Conservation (phyloP, 2,113 vertebrate genomes). For the Gavialis gangeticus region DNA sequence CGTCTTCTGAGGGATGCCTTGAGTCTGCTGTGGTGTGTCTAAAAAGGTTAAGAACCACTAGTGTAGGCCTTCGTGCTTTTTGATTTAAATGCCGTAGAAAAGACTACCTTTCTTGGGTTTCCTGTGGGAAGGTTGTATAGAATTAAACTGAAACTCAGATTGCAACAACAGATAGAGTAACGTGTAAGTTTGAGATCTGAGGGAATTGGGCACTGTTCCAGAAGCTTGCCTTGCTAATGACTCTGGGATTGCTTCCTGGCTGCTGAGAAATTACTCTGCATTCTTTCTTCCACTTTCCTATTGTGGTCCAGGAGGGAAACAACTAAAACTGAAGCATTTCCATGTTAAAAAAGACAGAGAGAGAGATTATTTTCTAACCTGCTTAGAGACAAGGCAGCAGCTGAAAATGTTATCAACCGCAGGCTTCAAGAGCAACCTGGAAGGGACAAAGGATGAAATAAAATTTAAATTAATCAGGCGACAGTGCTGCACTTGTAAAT, state of each 20-base stretch:
- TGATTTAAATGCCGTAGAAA: background rate
- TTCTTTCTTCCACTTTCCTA: background rate
- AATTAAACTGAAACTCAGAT: background rate
- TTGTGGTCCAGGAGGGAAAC: background rate
- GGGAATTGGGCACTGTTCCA: background rate
- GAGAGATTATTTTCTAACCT: background rate
- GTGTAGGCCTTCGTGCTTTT: background rate
- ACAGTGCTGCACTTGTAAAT: background rate
- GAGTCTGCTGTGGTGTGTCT: too few species aligned
- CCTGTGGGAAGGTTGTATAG: background rate
- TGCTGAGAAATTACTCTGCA: background rate
- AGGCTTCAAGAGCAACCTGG: background rate
- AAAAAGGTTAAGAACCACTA: background rate
- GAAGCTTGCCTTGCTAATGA: accelerated
- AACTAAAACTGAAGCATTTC: background rate
- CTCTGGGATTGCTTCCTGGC: background rate
- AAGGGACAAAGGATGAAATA: background rate
- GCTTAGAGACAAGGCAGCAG: background rate
- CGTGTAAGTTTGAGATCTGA: background rate
- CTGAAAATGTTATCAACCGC: background rate
- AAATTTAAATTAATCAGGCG: background rate
- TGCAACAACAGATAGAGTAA: background rate
- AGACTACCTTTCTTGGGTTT: background rate
- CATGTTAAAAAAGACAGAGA: background rate
- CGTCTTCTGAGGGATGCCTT: too few species aligned